These are phyloP conservation scores for Drosophila kambysellisi DNA, from an alignment of 2,888 invertebrate genomes.

Conservation along the genomic window DNA sequence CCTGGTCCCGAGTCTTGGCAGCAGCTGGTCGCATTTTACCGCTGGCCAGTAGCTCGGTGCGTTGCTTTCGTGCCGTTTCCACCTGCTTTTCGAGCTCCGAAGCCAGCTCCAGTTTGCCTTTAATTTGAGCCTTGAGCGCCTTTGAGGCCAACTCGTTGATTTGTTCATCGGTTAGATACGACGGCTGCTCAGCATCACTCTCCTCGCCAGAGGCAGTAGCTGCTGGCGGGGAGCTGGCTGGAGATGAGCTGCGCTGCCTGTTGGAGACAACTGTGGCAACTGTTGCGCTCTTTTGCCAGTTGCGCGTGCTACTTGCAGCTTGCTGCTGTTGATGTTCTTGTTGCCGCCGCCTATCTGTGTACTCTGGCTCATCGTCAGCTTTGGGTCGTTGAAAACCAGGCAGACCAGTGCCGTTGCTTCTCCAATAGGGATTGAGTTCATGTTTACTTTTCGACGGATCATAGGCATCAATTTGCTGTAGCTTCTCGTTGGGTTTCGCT, in stretches of 20 bases:
- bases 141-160: slow-evolving; percentile 96
- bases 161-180: slow-evolving; percentile 90
- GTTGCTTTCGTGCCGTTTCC: slow-evolving; percentile 88
- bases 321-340: slow-evolving; percentile 2
- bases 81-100: slow-evolving; percentile 90
- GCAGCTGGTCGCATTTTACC: slow-evolving; percentile 11
- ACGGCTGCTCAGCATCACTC: background rate
- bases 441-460: slow-evolving; percentile 90
- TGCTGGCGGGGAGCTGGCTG: slow-evolving; percentile 23
- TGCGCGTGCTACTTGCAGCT: slow-evolving; percentile 11
- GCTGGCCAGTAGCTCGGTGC: slow-evolving; percentile 59
- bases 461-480: slow-evolving; percentile 87
- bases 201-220: slow-evolving; percentile 4
- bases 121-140: slow-evolving; percentile 96
- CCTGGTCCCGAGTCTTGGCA: slow-evolving; percentile 6
- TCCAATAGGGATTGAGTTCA: slow-evolving; percentile 97
- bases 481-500: slow-evolving; percentile 85
- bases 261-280: background rate
- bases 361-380: slow-evolving; percentile 82
- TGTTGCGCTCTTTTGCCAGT: slow-evolving; percentile 48
- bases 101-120: slow-evolving; percentile 91
- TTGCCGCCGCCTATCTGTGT: background rate
- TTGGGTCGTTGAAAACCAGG: slow-evolving; percentile 86
- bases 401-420: slow-evolving; percentile 93
- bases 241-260: slow-evolving; percentile 8